Conservation (phyloP, 2,113 vertebrate species). For the Psettodes erumei region DNA sequence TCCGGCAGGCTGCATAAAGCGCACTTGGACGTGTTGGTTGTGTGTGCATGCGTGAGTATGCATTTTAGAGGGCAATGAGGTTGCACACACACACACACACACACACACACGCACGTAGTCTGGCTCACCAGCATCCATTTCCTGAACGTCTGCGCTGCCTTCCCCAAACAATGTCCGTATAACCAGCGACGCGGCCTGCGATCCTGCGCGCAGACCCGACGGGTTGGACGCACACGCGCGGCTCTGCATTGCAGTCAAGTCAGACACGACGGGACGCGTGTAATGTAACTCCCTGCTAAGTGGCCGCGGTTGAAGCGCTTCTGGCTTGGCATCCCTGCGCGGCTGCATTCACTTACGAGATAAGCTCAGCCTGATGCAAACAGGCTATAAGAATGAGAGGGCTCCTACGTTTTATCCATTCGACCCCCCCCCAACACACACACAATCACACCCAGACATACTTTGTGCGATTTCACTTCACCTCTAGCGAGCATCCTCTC, state of each 20-base stretch:
- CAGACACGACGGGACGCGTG: slow-evolving; percentile 28
- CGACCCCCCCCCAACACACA: not conserved
- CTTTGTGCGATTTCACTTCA: slow-evolving; percentile 25
- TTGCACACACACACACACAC: slow-evolving; percentile 27
- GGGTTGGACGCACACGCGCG: not conserved
- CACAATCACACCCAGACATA: not conserved
- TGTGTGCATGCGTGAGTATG: slow-evolving; percentile 41
- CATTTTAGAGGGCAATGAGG: slow-evolving; percentile 38
- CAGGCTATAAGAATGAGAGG: slow-evolving; percentile 8
- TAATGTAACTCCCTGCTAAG: slow-evolving; percentile 41
- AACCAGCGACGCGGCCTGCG: slow-evolving; percentile 58
- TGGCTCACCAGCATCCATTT: slow-evolving; percentile 57
- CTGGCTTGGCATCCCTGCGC: slow-evolving; percentile 10
- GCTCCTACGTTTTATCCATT: slow-evolving; percentile 6
- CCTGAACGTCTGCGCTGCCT: slow-evolving; percentile 60
- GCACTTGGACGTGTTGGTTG: slow-evolving; percentile 17
- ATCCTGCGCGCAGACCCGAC: slow-evolving; percentile 46
- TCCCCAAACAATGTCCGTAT: slow-evolving; percentile 53
- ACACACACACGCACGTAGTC: slow-evolving; percentile 29
- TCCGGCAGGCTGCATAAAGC: slow-evolving; percentile 19
- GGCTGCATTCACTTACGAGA: slow-evolving; percentile 42
- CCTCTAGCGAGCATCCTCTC: not conserved
- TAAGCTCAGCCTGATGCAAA: slow-evolving; percentile 17
- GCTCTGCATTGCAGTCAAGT: slow-evolving; percentile 36
- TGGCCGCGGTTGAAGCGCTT: slow-evolving; percentile 26